Evolutionary conservation across 1,140 invertebrate species (phyloP).

Genomic region (Pseudomyrmex flavicornis): DNA sequence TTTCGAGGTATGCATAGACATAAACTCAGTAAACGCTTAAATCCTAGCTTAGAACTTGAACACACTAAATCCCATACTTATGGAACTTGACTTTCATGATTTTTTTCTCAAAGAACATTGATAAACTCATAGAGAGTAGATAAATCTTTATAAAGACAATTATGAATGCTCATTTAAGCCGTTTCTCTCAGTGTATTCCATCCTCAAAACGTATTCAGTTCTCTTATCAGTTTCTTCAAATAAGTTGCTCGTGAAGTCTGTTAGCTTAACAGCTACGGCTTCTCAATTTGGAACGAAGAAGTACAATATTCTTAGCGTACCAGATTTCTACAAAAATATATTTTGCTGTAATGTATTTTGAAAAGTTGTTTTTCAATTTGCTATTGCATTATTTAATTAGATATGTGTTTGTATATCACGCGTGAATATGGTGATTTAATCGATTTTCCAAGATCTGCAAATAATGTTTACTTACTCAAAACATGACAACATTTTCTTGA

Average conservation of each 20-base stretch:
- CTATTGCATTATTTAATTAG: background rate
- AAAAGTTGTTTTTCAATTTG: too few species aligned
- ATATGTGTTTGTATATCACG: conserved; percentile 30
- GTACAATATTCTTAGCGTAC: background rate
- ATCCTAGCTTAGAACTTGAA: conserved; percentile 2
- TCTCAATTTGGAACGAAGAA: background rate
- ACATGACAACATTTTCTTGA: conserved; percentile 52
- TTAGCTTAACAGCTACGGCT: conserved; percentile 4
- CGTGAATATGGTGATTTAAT: conserved; percentile 22
- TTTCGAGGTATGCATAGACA: too few species aligned
- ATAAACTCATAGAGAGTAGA: conserved; percentile 16
- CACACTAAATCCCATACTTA: conserved; percentile 34
- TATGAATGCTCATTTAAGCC: conserved; percentile 39
- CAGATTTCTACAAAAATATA: background rate
- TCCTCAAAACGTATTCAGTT: background rate
- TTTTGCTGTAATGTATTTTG: too few species aligned
- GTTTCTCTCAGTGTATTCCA: conserved; percentile 5
- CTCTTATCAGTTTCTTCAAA: conserved; percentile 19
- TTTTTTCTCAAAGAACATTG: conserved; percentile 21
- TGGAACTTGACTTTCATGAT: conserved; percentile 24
- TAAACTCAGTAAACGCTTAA: conserved; percentile 14
- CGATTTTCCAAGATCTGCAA: conserved; percentile 21
- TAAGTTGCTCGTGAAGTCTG: background rate
- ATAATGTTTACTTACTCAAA: conserved; percentile 61
- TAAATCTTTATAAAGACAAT: conserved; percentile 16